Percentiles rank a stretch among this genome's conserved stretches.
Conservation (phyloP, 2,797 vertebrate genomes). For the Dallia pectoralis region DNA sequence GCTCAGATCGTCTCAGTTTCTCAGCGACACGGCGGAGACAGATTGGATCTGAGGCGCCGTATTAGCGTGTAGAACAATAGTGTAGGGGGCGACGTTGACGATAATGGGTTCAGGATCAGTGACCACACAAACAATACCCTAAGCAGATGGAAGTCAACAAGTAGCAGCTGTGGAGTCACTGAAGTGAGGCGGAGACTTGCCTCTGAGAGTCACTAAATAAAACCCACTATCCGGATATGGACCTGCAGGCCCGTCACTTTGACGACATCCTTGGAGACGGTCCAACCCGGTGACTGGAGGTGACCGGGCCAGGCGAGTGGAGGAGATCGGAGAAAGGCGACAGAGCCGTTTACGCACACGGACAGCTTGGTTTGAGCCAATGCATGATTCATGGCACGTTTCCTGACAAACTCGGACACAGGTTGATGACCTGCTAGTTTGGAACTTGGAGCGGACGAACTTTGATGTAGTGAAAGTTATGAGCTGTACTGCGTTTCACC, state of each 20-base stretch:
- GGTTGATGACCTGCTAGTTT: conserved; percentile 38
- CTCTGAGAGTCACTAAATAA: conserved; percentile 68
- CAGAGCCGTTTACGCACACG: conserved; percentile 25
- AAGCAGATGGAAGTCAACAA: conserved; percentile 78
- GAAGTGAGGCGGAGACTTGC: conserved; percentile 69
- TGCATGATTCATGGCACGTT: conserved; percentile 77
- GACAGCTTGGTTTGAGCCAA: conserved; percentile 59
- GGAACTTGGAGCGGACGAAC: too few relatives aligned
- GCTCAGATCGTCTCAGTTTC: background rate
- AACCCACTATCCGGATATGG: conserved; percentile 52
- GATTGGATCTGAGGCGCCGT: conserved; percentile 52
- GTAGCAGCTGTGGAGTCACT: conserved; percentile 73
- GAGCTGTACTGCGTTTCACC: background rate
- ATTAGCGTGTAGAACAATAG: conserved; percentile 73
- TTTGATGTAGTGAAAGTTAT: background rate
- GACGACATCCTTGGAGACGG: conserved; percentile 50
- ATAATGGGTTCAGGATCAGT: conserved; percentile 80
- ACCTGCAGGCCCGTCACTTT: conserved; percentile 26
- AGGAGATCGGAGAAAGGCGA: conserved; percentile 12
- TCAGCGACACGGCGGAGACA: conserved; percentile 8
- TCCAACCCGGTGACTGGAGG: conserved; percentile 48
- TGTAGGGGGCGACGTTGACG: conserved; percentile 65
- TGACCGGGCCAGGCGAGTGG: conserved; percentile 59
- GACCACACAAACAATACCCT: conserved; percentile 72
- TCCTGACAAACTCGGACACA: conserved; percentile 57